Base-by-base conservation (phyloP, 2,797 vertebrate genomes). In the Gila robusta region DNA sequence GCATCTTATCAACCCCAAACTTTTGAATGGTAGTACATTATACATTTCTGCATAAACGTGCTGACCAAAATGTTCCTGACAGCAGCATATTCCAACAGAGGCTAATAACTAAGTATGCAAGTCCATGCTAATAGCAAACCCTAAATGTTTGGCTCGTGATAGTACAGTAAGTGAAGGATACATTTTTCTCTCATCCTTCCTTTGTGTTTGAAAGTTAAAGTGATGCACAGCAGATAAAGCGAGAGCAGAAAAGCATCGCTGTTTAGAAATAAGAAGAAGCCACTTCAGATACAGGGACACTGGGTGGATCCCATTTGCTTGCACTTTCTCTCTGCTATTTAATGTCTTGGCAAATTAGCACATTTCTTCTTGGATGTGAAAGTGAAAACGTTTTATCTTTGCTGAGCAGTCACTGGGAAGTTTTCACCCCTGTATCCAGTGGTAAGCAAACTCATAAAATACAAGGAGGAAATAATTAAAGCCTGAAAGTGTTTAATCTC, bases 401-500 rank as follows among this genome's bases (percentile, higher is more conserved):
- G 91, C 47, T 88, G 71, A 88, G 73, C 79, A 86, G 89, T 90
- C 93, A 90, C 84, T 90, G 89, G 76, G 81, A 86, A 88, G 90
- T 88, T 86, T 88, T 93, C 89, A 91, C 90, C 91, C 92, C 86
- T 89, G 89, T 91, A 92, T 89, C 90, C 91, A 92, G 89, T 88
- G 70, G 89, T 93, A 91, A 95, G 93, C 92, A 94, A 91, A 94
- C 92, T 93, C 91, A 94, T 92, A 93, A 91, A 89, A 89, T 92
- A 91, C 89, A 93, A 93, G 89, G 85, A 91, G 90, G 89, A 92
- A 91, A 93, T 93, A 95, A 95, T 95, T 93, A 93, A 93, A 92
- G 88, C 86, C 74, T 93, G 91, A 94, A 92, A 91, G 91, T 90
- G 88, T 94, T 94, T 95, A 90, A 94, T 94, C 92, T 95, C 89